Conservation (phyloP, 2,113 vertebrate genomes). For the Pycnonotus jocosus region DNA sequence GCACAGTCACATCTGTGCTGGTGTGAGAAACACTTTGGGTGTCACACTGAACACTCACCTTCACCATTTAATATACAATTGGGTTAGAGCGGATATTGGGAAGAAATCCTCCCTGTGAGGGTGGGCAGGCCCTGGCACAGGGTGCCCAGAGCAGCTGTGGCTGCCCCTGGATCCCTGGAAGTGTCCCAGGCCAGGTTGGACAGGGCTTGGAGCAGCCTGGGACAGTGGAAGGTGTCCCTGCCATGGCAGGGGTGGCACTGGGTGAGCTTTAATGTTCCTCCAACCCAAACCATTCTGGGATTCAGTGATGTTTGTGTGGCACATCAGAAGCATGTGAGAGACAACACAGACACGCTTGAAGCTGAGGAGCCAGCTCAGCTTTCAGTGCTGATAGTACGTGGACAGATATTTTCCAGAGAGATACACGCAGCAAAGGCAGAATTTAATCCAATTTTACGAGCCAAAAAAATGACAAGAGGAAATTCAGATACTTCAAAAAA, state of each 20-base stretch:
- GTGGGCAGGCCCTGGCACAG: background rate
- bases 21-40: background rate
- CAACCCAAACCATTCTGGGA: background rate
- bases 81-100: too few relatives aligned
- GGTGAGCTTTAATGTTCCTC: accelerated
- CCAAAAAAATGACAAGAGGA: background rate
- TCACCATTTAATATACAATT: background rate
- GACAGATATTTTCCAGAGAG: background rate
- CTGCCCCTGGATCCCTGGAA: background rate
- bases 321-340: background rate
- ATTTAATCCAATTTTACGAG: background rate
- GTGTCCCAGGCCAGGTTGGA: accelerated
- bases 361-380: background rate
- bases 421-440: background rate
- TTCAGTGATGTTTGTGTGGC: background rate
- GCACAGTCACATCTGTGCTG: background rate
- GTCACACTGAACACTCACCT: background rate
- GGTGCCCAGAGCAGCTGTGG: background rate
- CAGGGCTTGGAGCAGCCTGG: accelerated
- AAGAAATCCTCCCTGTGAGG: accelerated
- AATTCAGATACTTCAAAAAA: background rate
- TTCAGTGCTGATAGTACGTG: background rate
- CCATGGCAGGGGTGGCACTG: background rate
- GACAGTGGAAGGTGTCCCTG: background rate
- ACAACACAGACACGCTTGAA: background rate